Evolutionary conservation across 2,113 vertebrate genomes (phyloP).

Genomic region (Fregetta grallaria): DNA sequence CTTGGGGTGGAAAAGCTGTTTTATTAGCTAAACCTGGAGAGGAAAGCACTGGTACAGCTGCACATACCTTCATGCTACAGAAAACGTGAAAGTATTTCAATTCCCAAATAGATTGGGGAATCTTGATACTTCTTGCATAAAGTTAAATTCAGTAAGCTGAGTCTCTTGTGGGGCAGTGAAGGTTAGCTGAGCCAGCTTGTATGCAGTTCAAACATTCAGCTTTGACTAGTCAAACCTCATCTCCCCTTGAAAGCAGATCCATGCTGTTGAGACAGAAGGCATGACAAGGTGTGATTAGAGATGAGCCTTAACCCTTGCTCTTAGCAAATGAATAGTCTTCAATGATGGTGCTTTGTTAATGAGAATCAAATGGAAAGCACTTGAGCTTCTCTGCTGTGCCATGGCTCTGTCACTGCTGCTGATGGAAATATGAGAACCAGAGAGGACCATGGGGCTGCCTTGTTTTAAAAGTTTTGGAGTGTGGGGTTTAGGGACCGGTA

Average conservation of each 20-base stretch:
- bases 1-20: neutral
- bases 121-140: neutral
- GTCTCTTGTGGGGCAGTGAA: neutral
- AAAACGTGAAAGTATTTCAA: neutral
- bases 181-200: neutral
- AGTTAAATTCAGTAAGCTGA: neutral
- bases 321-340: neutral
- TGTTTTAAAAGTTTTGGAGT: neutral
- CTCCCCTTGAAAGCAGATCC: neutral
- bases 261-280: neutral
- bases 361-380: neutral
- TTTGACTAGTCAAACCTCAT: neutral
- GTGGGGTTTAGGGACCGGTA: neutral
- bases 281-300: neutral
- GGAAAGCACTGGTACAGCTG: neutral
- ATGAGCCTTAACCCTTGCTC: neutral
- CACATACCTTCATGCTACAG: too few relatives aligned
- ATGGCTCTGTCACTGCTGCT: neutral
- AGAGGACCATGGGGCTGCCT: rapidly evolving
- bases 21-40: neutral
- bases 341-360: neutral
- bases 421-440: neutral
- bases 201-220: neutral
- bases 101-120: neutral
- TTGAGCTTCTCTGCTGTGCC: neutral